Conservation (phyloP, 2,113 vertebrate genomes). For the Brienomyrus longianalis region DNA sequence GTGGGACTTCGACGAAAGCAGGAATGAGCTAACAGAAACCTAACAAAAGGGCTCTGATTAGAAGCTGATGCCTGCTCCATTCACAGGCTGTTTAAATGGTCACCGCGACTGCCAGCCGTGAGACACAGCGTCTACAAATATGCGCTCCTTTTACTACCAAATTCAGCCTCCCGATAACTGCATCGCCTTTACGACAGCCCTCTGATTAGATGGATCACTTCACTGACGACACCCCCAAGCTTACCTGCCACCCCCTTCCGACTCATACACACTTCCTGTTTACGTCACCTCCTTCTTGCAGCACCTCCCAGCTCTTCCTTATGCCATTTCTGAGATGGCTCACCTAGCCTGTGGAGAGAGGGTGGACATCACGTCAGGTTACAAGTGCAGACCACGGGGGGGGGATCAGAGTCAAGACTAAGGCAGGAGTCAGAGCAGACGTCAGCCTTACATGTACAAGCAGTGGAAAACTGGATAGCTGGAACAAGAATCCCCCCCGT, state of each 20-base stretch:
- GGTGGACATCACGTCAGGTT: neutral
- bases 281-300: neutral
- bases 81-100: conserved; percentile 58
- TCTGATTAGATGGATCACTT: neutral
- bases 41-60: neutral
- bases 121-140: conserved; percentile 48
- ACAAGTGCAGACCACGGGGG: neutral
- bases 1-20: neutral
- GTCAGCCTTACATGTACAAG: neutral
- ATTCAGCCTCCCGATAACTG: conserved; percentile 52
- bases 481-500: neutral
- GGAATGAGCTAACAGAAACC: neutral
- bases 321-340: neutral
- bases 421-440: neutral
- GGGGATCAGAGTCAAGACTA: neutral
- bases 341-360: neutral
- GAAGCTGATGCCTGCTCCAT: conserved; percentile 42
- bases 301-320: neutral
- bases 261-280: neutral
- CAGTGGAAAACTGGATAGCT: neutral
- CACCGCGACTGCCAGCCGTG: conserved; percentile 57
- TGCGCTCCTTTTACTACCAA: conserved; percentile 11
- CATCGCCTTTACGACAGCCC: conserved; percentile 14
- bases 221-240: neutral
- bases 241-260: neutral